Conservation (phyloP, 2,113 vertebrate genomes). For the Physeter macrocephalus region DNA sequence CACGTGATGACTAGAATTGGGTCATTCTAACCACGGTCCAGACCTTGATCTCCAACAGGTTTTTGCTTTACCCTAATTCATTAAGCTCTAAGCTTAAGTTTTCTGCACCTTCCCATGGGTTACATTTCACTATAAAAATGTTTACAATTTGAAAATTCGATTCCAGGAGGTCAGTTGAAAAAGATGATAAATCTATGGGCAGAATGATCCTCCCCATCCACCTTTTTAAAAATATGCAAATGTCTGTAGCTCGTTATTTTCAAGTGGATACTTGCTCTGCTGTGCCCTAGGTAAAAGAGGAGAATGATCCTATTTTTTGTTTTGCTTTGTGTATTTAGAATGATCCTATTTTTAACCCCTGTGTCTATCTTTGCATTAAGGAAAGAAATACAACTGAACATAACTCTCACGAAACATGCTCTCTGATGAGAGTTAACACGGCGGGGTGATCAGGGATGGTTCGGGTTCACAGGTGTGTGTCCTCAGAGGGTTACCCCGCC, state of each 20-base stretch:
- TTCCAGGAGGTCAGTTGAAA: neutral
- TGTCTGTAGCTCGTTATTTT: neutral
- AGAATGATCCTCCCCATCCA: neutral
- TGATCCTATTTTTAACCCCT: neutral
- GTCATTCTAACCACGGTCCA: too few species aligned
- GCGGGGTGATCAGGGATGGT: neutral
- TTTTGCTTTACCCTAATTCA: neutral
- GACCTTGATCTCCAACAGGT: neutral
- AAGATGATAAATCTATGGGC: neutral
- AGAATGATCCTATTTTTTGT: neutral
- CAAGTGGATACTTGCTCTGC: neutral
- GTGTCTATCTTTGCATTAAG: neutral
- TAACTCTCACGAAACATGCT: neutral
- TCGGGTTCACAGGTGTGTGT: neutral
- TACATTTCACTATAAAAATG: neutral
- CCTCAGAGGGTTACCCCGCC: neutral
- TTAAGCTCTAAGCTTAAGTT: neutral
- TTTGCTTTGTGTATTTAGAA: neutral
- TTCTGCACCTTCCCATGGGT: neutral
- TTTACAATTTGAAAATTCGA: neutral
- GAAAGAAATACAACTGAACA: neutral
- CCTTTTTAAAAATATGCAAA: neutral
- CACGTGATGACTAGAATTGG: neutral
- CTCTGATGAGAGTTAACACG: neutral
- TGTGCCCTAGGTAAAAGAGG: neutral